A percentile compares a stretch with the other conserved stretches of the same genome.
These are phyloP conservation scores for Dexiosoma caninum DNA, from an alignment of 2,888 invertebrate genomes.

Conservation along the genomic window DNA sequence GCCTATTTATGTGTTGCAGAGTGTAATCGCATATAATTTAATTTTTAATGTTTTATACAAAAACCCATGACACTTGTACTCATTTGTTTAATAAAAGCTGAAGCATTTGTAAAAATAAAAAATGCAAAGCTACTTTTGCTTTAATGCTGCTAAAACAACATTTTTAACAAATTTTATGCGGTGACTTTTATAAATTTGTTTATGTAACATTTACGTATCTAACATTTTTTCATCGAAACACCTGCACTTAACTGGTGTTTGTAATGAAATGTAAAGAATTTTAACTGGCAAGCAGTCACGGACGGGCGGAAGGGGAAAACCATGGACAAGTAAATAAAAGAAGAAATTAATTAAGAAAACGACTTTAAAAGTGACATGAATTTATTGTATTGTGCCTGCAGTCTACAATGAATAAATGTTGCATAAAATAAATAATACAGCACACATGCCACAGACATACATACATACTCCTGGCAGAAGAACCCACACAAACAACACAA, in stretches of 20 bases:
- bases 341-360: slow-evolving; percentile 21
- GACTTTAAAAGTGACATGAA: slow-evolving; percentile 10
- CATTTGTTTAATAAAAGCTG: neutral
- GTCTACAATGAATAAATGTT: slow-evolving; percentile 21
- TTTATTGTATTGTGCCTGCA: neutral
- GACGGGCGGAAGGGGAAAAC: neutral
- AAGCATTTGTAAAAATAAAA: neutral
- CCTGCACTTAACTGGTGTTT: neutral
- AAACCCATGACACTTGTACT: neutral
- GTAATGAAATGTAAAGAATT: neutral
- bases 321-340: neutral
- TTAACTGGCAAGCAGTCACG: neutral
- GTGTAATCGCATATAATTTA: too few relatives aligned
- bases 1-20: too few relatives aligned
- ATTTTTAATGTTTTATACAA: neutral
- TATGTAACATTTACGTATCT: too few relatives aligned
- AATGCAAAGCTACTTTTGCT: too few relatives aligned
- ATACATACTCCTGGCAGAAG: too few relatives aligned
- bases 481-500: neutral
- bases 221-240: neutral
- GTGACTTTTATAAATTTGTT: neutral
- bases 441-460: neutral
- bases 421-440: neutral
- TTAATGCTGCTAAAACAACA: neutral
- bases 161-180: neutral